Evolutionary conservation across 2,113 vertebrate genomes (phyloP).

Genomic region (Lutjanus erythropterus): DNA sequence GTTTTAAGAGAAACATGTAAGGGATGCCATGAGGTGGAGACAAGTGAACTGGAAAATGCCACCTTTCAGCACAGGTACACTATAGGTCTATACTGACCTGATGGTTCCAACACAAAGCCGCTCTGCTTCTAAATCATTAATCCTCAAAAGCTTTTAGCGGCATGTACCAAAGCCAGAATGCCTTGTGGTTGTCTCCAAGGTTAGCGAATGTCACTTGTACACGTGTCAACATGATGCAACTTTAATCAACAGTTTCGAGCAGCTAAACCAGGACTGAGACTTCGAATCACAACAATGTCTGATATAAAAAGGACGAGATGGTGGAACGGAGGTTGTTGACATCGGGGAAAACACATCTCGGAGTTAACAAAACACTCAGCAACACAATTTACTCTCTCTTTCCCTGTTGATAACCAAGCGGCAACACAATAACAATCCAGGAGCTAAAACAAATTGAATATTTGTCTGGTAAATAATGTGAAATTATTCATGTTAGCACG

Average conservation of each 20-base stretch:
- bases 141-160: conserved; percentile 57
- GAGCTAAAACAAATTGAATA: conserved; percentile 29
- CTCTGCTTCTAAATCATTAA: conserved; percentile 69
- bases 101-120: conserved; percentile 34
- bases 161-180: conserved; percentile 15
- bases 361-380: conserved; percentile 5
- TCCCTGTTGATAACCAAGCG: conserved; percentile 16
- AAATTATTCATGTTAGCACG: conserved; percentile 53
- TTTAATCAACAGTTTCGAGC: conserved; percentile 43
- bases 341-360: neutral
- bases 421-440: conserved; percentile 26
- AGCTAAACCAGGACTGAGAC: neutral
- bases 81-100: conserved; percentile 47
- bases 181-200: conserved; percentile 14
- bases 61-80: conserved; percentile 25
- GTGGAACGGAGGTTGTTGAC: conserved; percentile 2
- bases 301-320: neutral
- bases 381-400: conserved; percentile 7
- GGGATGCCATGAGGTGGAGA: conserved; percentile 33
- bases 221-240: conserved; percentile 41
- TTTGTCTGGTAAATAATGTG: conserved; percentile 35
- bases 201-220: conserved; percentile 27
- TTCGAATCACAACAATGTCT: neutral
- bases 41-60: conserved; percentile 53
- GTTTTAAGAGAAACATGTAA: conserved; percentile 56